Evolutionary conservation across 2,888 invertebrate species (phyloP).

Genomic region (Drosophila formosana): DNA sequence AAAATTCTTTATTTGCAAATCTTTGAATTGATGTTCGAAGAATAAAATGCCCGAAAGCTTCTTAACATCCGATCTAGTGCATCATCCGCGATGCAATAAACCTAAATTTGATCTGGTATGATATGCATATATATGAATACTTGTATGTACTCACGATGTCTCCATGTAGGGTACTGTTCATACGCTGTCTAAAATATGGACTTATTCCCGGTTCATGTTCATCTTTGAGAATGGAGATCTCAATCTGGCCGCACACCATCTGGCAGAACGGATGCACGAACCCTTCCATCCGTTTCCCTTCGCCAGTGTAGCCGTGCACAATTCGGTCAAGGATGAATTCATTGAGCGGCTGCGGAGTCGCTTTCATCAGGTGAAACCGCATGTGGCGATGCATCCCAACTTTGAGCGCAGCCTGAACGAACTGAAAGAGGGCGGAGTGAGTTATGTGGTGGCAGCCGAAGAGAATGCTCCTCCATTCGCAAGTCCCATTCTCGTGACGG

Average conservation of each 20-base stretch:
- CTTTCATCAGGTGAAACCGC: slow-evolving; percentile 61
- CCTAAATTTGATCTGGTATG: slow-evolving; percentile 10
- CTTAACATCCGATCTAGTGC: slow-evolving; percentile 56
- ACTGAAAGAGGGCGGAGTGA: slow-evolving; percentile 48
- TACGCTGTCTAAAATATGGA: slow-evolving; percentile 36
- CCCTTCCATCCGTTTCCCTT: slow-evolving; percentile 70
- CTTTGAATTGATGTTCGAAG: slow-evolving; percentile 27
- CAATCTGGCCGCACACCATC: slow-evolving; percentile 74
- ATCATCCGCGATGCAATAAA: slow-evolving; percentile 33
- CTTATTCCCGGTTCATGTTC: slow-evolving; percentile 67
- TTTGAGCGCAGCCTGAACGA: slow-evolving; percentile 48
- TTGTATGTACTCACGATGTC: not conserved
- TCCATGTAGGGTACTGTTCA: not conserved
- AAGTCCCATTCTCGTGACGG: slow-evolving; percentile 73
- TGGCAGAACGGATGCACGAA: slow-evolving; percentile 73
- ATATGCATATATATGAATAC: slow-evolving; percentile 21
- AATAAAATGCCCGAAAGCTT: slow-evolving; percentile 44
- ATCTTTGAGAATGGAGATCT: slow-evolving; percentile 80
- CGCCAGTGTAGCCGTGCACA: slow-evolving; percentile 78
- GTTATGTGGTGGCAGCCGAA: slow-evolving; percentile 54
- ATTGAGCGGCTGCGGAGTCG: slow-evolving; percentile 59
- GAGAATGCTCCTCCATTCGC: slow-evolving; percentile 49
- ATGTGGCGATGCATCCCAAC: slow-evolving; percentile 49
- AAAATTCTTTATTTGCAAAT: slow-evolving; percentile 38
- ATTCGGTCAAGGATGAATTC: slow-evolving; percentile 73